Evolutionary conservation across 1,140 invertebrate species (phyloP), one percentile per base, ranked within the genome.

Genomic region (Drosophila sulfurigaster): DNA sequence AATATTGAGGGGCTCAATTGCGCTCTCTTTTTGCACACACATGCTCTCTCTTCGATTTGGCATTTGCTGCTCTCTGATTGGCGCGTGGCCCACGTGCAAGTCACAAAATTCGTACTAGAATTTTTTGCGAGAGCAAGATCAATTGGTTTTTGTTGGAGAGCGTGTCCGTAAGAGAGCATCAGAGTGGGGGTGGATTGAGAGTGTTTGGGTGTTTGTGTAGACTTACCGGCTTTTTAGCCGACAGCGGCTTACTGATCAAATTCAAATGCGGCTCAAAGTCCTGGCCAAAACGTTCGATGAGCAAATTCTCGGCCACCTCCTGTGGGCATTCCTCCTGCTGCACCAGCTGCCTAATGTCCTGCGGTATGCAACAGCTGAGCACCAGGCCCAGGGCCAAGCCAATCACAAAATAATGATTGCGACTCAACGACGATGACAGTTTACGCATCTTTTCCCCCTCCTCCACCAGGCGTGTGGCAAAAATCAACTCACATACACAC

Each of bases 191-290:
- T 5, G 15, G 8, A 46, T 46, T 41, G 8, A 6, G 11, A n/a
- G 5, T 51, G 20, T n/a, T 51, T 25, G 20, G 0, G 10, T 25
- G 8, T 25, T 10, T 51, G 11, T 16, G 20, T 25, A 25, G 15
- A 78, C 87, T 80, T 79, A 92, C 91, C 83, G 79, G 78, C 80
- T 93, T 93, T 66, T 93, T 93, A 28, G 92, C 92, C 72, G 82
- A 85, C 70, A 93, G 72, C 56, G 92, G 92, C 80, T 93, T 93
- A 48, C 92, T 92, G 30, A 91, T 91, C 28, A 93, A 78, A 75
- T 93, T 93, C 30, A 93, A 67, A 69, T 92, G 92, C 15, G 92
- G 92, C 74, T 93, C 91, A 77, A 93, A 92, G 45, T 92, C 91
- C 73, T 92, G 88, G 38, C 91, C 91, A 54, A 92, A 91, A 20